Base-by-base conservation (phyloP, 2,797 vertebrate genomes). In the Phrynocephalus vlangalii region DNA sequence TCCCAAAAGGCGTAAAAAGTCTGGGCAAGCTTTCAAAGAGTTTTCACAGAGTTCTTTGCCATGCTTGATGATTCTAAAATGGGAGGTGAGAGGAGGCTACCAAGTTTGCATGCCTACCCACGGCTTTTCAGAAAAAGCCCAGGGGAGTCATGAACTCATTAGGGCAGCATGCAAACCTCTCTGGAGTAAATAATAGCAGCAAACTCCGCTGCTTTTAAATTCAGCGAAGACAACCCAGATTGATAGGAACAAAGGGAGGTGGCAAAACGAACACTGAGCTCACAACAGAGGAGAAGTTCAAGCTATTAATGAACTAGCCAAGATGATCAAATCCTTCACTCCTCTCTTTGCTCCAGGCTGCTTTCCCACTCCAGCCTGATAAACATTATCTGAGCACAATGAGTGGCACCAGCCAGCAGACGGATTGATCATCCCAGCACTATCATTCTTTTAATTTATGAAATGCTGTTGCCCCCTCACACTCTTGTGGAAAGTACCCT, bases 291-390 rank as follows among this genome's bases (percentile, higher is more conserved):
- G 91, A 95, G 92, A 92, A 82, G 89, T 91, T 89, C 79, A 16
- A 92, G 89, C 79, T 86, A 88, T 85, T 88, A 92, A 18, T n/a
- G 90, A 92, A 22, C 68, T 91, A 90, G 90, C 88, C 86, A 89
- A 90, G 94, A 91, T 94, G 94, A 94, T 92, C 91, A 95, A 94
- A 92, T 93, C 92, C 88, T 92, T 93, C 38, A 89, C 88, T 91
- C 91, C 91, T 92, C 94, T 91, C 91, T 95, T 96, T 94, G 72
- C 92, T 95, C 92, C 94, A 96, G 96, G 95, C 91, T 71, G 26
- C 8, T 91, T 84, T 96, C 93, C 94, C 94, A 93, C 94, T 88
- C 88, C 70, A 70, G 89, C 85, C 85, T 94, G 95, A 96, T 94
- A 94, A 95, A 94, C 81, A 93, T 92, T 85, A 26, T 91, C 87